Conservation (phyloP, 2,888 invertebrate species). For the Lissonota sp. region DNA sequence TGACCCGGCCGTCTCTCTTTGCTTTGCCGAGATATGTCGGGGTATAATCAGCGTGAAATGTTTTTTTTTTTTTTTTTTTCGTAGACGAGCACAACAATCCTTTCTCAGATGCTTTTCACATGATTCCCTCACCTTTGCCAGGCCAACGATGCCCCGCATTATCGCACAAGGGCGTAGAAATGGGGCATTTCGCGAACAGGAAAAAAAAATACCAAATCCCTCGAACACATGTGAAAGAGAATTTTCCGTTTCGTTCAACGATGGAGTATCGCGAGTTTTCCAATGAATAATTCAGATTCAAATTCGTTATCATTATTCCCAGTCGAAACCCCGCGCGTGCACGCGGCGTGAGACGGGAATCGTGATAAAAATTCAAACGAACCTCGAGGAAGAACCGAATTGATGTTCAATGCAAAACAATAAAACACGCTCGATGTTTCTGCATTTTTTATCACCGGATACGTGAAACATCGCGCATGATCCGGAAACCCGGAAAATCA, state of each 20-base stretch:
- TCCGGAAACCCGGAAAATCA: background rate
- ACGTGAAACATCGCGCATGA: background rate
- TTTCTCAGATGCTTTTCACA: slow-evolving; percentile 69
- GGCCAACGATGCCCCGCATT: slow-evolving; percentile 32
- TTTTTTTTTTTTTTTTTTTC: too few relatives aligned
- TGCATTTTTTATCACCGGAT: too few relatives aligned
- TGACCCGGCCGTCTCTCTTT: slow-evolving; percentile 40
- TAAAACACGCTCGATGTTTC: slow-evolving; percentile 6
- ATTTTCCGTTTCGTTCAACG: too few relatives aligned
- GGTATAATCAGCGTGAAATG: slow-evolving; percentile 78
- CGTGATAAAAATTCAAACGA: slow-evolving; percentile 6
- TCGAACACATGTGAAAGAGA: too few relatives aligned
- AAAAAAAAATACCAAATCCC: too few relatives aligned
- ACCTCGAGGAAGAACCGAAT: background rate
- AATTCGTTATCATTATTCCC: background rate
- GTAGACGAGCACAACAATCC: slow-evolving; percentile 62
- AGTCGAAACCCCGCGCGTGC: background rate
- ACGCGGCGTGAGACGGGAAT: slow-evolving; percentile 1
- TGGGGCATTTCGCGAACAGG: background rate
- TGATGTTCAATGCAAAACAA: background rate
- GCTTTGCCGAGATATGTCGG: slow-evolving; percentile 56
- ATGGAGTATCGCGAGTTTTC: background rate
- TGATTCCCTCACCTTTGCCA: slow-evolving; percentile 57
- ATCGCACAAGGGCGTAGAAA: slow-evolving; percentile 51
- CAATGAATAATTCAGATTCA: background rate